Conservation (phyloP, 2,797 vertebrate species). For the Danio jaintianensis region DNA sequence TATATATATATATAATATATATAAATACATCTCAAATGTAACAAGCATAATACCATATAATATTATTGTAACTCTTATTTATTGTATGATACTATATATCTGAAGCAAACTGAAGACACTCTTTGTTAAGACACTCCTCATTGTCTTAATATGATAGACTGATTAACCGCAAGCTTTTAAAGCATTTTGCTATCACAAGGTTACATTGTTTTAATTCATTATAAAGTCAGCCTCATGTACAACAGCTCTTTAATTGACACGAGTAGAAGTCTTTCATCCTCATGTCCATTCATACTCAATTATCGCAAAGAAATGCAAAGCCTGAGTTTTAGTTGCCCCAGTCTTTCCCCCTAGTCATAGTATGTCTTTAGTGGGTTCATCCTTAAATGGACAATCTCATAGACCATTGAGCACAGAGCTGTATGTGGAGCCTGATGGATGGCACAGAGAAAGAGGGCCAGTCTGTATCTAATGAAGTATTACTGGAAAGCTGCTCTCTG, state of each 20-base stretch:
- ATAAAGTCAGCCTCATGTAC: neutral
- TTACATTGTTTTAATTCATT: neutral
- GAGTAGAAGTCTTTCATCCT: neutral
- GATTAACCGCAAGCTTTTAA: too few species aligned
- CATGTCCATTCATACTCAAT: neutral
- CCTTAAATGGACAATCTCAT: constrained; percentile 60
- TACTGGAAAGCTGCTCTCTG: constrained; percentile 51
- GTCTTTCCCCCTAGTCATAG: constrained; percentile 28
- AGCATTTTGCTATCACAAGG: neutral
- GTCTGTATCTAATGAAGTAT: constrained; percentile 57
- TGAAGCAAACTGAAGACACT: neutral
- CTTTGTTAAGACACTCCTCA: neutral
- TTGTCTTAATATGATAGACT: neutral
- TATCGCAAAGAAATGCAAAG: constrained; percentile 13
- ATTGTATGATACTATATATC: neutral
- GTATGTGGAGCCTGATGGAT: constrained; percentile 54
- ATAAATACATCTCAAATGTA: too few species aligned
- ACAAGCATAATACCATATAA: too few species aligned
- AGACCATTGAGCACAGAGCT: constrained; percentile 55
- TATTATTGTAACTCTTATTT: too few species aligned
- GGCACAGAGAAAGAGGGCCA: constrained; percentile 53
- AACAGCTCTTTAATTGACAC: constrained; percentile 6
- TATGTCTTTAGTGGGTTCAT: constrained; percentile 51
- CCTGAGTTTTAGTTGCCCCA: constrained; percentile 4
- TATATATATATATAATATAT: too few species aligned